Base-by-base conservation (phyloP, 2,113 vertebrate genomes). In the Leucopsar rothschildi region DNA sequence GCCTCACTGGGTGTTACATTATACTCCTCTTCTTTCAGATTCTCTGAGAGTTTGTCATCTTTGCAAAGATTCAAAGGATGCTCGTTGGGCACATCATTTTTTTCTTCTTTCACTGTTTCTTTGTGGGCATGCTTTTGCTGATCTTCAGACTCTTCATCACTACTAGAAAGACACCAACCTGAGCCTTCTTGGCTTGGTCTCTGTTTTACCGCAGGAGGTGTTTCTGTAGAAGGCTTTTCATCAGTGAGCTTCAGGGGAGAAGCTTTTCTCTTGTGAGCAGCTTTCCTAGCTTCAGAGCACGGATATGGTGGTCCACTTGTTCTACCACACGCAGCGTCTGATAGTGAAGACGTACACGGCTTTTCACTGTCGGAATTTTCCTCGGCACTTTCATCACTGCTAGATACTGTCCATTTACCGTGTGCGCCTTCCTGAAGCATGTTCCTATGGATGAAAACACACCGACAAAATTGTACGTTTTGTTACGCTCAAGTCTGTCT, bases 131-230 rank as follows among this genome's bases (percentile, higher is more conserved):
- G 60, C 15, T 82, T 66, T 39, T 63, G 63, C 8, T 49, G 37
- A 8, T 23, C 63, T 57, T 97, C 80, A 56, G 84, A 77, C n/a
- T 98, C 98, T 23, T 99, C 99, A 22, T 99, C 99, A 6, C 99
- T 99, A 61, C 99, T 99, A 4, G 99, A 99, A 45, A 99, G 97
- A 85, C 98, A 98, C 99, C 99, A 99, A n/a, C 99, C 99, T 3
- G 96, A 97, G 22, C 98, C 97, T 13, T 98, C 99, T 31, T 96
- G 94, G 44, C 97, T 97, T 17, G 88, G 92, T 93, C 98, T 99
- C 75, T 97, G 97, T 94, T 98, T 99, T 61, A 95, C 97, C 57
- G 97, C 89, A 49, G 98, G 85, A 14, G 91, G 77, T 7, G 11
- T 6, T 55, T 93, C 85, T 13, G 92, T 4, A 25, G 95, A 75